Conservation (phyloP, 2,888 invertebrate genomes). For the Tribolium freemani region DNA sequence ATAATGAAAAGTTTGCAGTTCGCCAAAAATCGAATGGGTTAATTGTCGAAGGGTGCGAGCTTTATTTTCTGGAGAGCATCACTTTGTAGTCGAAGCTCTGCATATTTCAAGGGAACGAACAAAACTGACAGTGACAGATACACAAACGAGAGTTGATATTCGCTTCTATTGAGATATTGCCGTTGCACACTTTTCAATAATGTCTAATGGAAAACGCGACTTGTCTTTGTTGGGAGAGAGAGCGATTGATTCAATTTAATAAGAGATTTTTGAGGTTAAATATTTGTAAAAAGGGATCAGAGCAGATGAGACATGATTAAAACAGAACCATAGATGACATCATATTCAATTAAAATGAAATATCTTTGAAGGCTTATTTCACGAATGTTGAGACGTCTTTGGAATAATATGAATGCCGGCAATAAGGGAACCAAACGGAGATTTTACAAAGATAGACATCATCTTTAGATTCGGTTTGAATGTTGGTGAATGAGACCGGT, state of each 20-base stretch:
- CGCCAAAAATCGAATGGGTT: constrained; percentile 6
- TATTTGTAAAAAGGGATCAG: constrained; percentile 11
- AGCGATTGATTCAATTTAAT: not conserved
- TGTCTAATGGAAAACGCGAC: constrained; percentile 65
- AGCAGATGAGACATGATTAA: constrained; percentile 38
- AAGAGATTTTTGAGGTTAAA: not conserved
- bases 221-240: constrained; percentile 44
- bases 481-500: constrained; percentile 36
- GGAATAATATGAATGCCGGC: constrained; percentile 37
- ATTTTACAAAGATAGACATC: constrained; percentile 43
- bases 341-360: constrained; percentile 44
- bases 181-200: constrained; percentile 67
- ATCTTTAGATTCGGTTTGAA: constrained; percentile 43
- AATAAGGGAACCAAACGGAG: constrained; percentile 42
- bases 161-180: constrained; percentile 65
- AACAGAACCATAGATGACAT: constrained; percentile 33
- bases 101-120: constrained; percentile 37
- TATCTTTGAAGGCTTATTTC: constrained; percentile 45
- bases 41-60: constrained; percentile 8
- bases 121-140: constrained; percentile 67
- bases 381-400: constrained; percentile 37
- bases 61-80: constrained; percentile 22
- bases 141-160: constrained; percentile 67
- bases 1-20: too few species aligned
- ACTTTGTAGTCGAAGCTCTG: constrained; percentile 34